Conservation (phyloP, 1,140 invertebrate species). For the Ooceraea biroi region DNA sequence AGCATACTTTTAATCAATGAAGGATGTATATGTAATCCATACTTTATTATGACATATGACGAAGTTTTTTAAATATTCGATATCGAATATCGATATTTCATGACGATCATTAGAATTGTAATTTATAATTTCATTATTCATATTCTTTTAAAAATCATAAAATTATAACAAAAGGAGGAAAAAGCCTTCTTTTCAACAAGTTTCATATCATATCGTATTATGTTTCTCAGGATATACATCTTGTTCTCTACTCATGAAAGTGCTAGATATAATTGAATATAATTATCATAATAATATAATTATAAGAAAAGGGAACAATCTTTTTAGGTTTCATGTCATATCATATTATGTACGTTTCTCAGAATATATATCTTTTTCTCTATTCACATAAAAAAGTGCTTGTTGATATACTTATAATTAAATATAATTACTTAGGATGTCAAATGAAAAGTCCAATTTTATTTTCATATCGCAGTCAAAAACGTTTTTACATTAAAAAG, state of each 20-base stretch:
- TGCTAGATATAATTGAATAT: too few relatives aligned
- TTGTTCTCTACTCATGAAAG: too few relatives aligned
- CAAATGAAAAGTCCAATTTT: not conserved
- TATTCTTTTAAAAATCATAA: not conserved
- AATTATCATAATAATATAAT: not conserved
- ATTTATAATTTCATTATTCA: not conserved
- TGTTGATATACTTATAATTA: not conserved
- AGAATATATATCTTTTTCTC: not conserved
- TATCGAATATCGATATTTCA: not conserved
- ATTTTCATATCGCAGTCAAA: not conserved
- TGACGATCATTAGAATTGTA: not conserved
- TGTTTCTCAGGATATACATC: too few relatives aligned
- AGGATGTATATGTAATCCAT: not conserved
- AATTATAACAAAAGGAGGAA: not conserved
- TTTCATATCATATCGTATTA: too few relatives aligned
- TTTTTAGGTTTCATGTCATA: too few relatives aligned
- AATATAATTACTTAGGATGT: not conserved
- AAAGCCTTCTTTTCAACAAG: not conserved
- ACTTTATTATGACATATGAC: not conserved
- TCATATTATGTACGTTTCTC: not conserved
- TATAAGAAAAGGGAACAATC: not conserved
- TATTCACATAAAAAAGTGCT: not conserved
- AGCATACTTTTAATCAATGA: slow-evolving; percentile 2
- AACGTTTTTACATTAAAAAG: slow-evolving; percentile 3
- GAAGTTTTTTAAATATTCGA: not conserved